phyloP scores from a whole-genome alignment of 2,113 vertebrate species.

The Sceloporus undulatus region DNA sequence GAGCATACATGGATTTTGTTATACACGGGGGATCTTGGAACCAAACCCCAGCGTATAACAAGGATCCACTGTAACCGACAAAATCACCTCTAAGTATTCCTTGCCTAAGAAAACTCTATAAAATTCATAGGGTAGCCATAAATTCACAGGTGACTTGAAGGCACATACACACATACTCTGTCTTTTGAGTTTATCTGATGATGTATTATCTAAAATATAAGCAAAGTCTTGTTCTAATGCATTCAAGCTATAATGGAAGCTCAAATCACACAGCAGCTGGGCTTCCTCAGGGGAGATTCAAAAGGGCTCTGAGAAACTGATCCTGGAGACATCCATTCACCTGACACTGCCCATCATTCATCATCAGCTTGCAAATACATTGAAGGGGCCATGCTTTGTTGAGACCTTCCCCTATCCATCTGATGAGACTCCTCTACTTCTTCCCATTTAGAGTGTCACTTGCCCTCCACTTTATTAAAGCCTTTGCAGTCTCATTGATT shows the following conservation, averaged over 20 bases:
- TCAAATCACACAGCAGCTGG: neutral
- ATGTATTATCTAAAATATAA: neutral
- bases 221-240: neutral
- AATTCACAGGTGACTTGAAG: too few species aligned
- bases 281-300: neutral
- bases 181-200: neutral
- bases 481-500: too few species aligned
- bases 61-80: too few species aligned
- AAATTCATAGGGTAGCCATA: too few species aligned
- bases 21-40: too few species aligned
- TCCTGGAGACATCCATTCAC: neutral
- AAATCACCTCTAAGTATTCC: neutral
- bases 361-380: neutral
- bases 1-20: too few species aligned
- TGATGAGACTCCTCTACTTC: neutral
- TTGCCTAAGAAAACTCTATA: too few species aligned
- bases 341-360: neutral
- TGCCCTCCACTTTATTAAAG: neutral
- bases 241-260: neutral
- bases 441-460: neutral
- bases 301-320: neutral
- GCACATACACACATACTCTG: neutral
- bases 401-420: too few species aligned
- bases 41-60: too few species aligned
- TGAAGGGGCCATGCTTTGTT: neutral